A percentile compares a stretch with the other conserved stretches of the same genome.
Evolutionary conservation across 2,888 invertebrate species (phyloP).

Genomic region (Diachrysia chrysitis): DNA sequence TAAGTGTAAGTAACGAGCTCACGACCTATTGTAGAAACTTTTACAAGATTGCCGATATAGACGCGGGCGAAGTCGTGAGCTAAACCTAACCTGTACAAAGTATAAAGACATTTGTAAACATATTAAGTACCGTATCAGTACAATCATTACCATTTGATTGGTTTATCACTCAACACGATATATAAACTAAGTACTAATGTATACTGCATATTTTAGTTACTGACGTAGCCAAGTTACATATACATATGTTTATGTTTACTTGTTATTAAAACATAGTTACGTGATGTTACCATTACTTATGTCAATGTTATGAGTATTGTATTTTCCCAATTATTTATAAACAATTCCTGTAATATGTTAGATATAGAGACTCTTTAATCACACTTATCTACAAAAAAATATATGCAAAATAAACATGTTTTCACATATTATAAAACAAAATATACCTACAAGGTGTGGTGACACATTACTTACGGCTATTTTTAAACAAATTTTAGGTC

Average conservation of each 20-base stretch:
- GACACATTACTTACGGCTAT: no score
- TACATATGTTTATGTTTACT: conserved; percentile 26
- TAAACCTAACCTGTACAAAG: no score
- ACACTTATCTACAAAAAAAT: no score
- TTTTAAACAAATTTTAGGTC: no score
- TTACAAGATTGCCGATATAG: neutral
- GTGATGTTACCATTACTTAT: conserved; percentile 34
- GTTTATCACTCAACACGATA: conserved; percentile 12
- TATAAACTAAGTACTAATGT: conserved; percentile 17
- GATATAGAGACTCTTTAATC: no score
- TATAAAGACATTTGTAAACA: neutral
- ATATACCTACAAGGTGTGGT: no score
- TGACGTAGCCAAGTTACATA: conserved; percentile 29
- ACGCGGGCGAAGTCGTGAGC: neutral
- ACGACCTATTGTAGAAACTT: no score
- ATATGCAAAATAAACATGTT: no score
- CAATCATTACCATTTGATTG: conserved; percentile 15
- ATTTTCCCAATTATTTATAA: conserved; percentile 38
- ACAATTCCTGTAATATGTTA: neutral
- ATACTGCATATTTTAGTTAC: conserved; percentile 21
- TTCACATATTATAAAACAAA: no score
- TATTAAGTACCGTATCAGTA: neutral
- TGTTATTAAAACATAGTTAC: conserved; percentile 53
- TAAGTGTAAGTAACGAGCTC: no score
- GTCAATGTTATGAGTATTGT: conserved; percentile 42